These are phyloP conservation scores for Clepsis dumicolana DNA, from an alignment of 2,888 invertebrate species.

Conservation along the genomic window DNA sequence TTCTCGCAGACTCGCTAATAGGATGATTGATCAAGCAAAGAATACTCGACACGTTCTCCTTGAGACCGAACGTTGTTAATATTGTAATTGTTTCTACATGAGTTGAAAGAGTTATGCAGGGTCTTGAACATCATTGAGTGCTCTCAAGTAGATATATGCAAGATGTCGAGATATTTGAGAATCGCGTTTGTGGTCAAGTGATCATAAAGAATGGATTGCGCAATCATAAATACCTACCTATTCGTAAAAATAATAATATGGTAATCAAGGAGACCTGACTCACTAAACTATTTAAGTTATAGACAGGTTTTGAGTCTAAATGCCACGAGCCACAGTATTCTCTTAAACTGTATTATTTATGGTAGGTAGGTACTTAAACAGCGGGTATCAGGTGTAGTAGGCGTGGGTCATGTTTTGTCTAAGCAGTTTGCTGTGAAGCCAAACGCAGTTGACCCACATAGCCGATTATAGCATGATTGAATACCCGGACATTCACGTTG, in stretches of 20 bases:
- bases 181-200: background rate
- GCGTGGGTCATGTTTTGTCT: conserved; percentile 11
- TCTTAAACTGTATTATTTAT: background rate
- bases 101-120: background rate
- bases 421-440: conserved; percentile 59
- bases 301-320: background rate
- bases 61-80: conserved; percentile 18
- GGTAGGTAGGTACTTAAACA: background rate
- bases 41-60: conserved; percentile 28
- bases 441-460: conserved; percentile 67
- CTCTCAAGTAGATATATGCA: background rate
- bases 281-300: background rate
- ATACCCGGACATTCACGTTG: conserved; percentile 51
- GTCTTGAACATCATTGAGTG: background rate
- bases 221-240: background rate
- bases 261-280: background rate
- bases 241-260: background rate
- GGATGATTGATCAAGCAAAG: conserved; percentile 34
- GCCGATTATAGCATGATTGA: conserved; percentile 67
- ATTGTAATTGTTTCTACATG: conserved; percentile 16
- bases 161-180: background rate
- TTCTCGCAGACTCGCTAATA: conserved; percentile 29
- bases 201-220: background rate
- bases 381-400: conserved; percentile 18
- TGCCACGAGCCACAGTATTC: background rate